Evolutionary conservation across 2,888 invertebrate genomes (phyloP).

Genomic region (Apotomis betuletana): DNA sequence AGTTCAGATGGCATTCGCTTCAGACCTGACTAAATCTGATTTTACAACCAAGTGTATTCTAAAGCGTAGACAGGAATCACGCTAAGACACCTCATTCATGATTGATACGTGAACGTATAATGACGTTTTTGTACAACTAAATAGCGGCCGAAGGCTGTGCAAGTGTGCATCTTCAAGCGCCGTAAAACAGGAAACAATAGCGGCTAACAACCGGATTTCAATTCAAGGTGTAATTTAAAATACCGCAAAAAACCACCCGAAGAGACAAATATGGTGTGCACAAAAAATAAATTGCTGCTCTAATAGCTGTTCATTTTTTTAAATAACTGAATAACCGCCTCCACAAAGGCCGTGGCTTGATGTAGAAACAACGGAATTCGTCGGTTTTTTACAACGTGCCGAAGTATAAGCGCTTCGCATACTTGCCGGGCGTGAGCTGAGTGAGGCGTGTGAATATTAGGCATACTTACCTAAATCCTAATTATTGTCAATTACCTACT

Average conservation of each 20-base stretch:
- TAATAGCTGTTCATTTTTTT: slow-evolving; percentile 49
- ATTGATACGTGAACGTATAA: too few species aligned
- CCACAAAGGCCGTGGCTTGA: slow-evolving; percentile 47
- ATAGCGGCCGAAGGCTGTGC: neutral
- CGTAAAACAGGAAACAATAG: slow-evolving; percentile 36
- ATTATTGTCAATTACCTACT: too few species aligned
- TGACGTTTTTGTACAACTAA: neutral
- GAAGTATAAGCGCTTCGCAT: slow-evolving; percentile 9
- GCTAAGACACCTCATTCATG: too few species aligned
- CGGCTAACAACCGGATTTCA: slow-evolving; percentile 54
- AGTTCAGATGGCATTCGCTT: too few species aligned
- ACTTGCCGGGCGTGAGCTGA: neutral
- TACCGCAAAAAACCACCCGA: slow-evolving; percentile 48
- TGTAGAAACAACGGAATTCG: slow-evolving; percentile 36
- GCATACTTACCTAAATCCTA: neutral
- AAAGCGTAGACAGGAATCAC: too few species aligned
- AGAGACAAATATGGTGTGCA: slow-evolving; percentile 48
- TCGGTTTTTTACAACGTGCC: slow-evolving; percentile 15
- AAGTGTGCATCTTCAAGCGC: slow-evolving; percentile 4
- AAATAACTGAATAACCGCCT: slow-evolving; percentile 43
- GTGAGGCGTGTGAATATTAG: neutral
- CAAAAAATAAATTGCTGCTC: slow-evolving; percentile 56
- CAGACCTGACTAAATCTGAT: too few species aligned
- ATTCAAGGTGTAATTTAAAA: slow-evolving; percentile 52
- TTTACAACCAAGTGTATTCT: too few species aligned